These are phyloP conservation scores for Platichthys stellatus DNA, from an alignment of 2,113 vertebrate species.

Conservation along the genomic window DNA sequence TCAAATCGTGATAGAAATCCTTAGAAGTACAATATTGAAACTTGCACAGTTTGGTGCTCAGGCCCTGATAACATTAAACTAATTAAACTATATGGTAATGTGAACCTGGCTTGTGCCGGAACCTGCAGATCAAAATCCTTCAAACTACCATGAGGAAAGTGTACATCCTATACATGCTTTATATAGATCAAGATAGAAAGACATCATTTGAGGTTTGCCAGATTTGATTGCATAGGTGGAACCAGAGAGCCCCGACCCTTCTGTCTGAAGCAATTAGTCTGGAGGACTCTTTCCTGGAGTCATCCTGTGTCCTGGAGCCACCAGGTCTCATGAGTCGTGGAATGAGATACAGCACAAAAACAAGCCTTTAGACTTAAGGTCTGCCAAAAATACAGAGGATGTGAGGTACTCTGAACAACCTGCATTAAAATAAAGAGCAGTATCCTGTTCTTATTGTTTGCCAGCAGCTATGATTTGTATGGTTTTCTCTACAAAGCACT, in stretches of 20 bases:
- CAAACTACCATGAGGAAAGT: no score
- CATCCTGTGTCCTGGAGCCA: not conserved
- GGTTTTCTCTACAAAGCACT: slow-evolving; percentile 11
- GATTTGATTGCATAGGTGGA: not conserved
- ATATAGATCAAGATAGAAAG: not conserved
- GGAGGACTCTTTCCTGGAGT: slow-evolving; percentile 18
- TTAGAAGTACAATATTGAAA: no score
- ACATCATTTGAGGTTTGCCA: slow-evolving; percentile 6
- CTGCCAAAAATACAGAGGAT: slow-evolving; percentile 28
- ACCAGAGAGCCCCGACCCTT: slow-evolving; percentile 16
- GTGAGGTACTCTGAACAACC: slow-evolving; percentile 18
- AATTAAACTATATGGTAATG: no score
- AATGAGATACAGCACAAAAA: slow-evolving; percentile 13
- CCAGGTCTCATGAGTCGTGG: slow-evolving; percentile 6
- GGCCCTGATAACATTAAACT: no score
- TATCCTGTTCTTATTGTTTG: slow-evolving; percentile 10
- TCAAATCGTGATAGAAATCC: no score
- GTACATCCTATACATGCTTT: not conserved
- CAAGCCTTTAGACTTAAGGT: slow-evolving; percentile 6
- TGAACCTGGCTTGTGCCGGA: no score
- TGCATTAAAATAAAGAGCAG: slow-evolving; percentile 20
- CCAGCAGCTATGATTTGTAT: slow-evolving; percentile 1
- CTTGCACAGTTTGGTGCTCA: no score
- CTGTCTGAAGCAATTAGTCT: slow-evolving; percentile 28
- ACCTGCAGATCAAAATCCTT: no score